These are phyloP conservation scores for Linnaemya vulpina DNA, from an alignment of 2,888 invertebrate genomes.

Conservation along the genomic window DNA sequence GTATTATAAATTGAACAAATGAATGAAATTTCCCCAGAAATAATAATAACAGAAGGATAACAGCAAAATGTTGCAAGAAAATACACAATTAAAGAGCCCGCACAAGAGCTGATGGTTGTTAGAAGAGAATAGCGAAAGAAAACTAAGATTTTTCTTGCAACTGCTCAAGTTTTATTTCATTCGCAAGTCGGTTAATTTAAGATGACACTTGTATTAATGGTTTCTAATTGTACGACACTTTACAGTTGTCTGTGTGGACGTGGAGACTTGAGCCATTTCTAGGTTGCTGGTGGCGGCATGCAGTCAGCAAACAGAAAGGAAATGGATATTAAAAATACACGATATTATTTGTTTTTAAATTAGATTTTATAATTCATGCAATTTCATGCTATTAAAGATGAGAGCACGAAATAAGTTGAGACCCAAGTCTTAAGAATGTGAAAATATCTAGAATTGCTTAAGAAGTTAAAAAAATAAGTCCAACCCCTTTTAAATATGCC, in stretches of 20 bases:
- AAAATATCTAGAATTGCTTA: background rate
- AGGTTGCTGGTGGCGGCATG: background rate
- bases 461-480: background rate
- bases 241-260: background rate
- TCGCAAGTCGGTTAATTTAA: constrained; percentile 69
- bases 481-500: too few species aligned
- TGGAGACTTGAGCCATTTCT: constrained; percentile 1
- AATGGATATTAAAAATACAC: constrained; percentile 27
- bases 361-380: constrained; percentile 57
- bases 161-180: constrained; percentile 58
- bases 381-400: constrained; percentile 42
- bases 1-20: constrained; percentile 22
- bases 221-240: constrained; percentile 66
- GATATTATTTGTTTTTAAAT: constrained; percentile 50
- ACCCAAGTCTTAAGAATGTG: too few species aligned
- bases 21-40: background rate
- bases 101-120: background rate
- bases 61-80: constrained; percentile 44
- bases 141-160: constrained; percentile 44
- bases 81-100: background rate
- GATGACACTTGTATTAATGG: constrained; percentile 72
- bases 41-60: constrained; percentile 17
- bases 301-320: background rate
- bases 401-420: background rate
- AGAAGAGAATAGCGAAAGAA: constrained; percentile 18